Evolutionary conservation across 1,140 invertebrate genomes (phyloP).

Genomic region (Macrosteles quadrilineatus): DNA sequence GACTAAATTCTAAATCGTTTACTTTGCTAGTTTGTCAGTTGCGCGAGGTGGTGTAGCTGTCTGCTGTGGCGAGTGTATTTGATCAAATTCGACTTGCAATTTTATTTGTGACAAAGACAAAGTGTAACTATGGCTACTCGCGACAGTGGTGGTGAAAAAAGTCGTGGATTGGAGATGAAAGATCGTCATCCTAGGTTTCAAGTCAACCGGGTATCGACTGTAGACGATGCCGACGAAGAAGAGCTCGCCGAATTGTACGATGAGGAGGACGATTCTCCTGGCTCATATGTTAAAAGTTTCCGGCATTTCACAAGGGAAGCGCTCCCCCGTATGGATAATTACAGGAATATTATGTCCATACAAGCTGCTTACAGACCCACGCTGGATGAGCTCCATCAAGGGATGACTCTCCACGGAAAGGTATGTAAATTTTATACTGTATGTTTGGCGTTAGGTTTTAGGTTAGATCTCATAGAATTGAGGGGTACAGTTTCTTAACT

Average conservation of each 20-base stretch:
- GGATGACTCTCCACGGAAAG: conserved; percentile 75
- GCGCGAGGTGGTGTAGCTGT: too few species aligned
- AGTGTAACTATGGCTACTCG: conserved; percentile 13
- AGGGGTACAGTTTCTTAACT: too few species aligned
- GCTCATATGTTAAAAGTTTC: conserved; percentile 77
- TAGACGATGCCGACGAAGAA: conserved; percentile 41
- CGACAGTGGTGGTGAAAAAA: background rate
- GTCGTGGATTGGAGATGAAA: conserved; percentile 5
- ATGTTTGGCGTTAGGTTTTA: too few species aligned
- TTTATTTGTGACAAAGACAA: too few species aligned
- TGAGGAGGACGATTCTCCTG: conserved; percentile 58
- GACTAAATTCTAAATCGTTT: too few species aligned
- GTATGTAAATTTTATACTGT: too few species aligned
- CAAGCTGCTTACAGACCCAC: conserved; percentile 89
- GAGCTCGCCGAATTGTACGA: conserved; percentile 41
- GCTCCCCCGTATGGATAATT: conserved; percentile 88
- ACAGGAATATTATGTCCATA: conserved; percentile 86
- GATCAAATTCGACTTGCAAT: too few species aligned
- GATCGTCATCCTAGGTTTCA: conserved; percentile 50
- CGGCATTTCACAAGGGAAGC: conserved; percentile 91
- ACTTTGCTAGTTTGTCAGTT: too few species aligned
- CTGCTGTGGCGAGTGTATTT: too few species aligned
- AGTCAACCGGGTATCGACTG: conserved; percentile 55
- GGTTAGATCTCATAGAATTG: too few species aligned
- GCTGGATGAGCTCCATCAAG: conserved; percentile 91